phyloP scores from a whole-genome alignment of 2,888 invertebrate genomes.

The Pseudanteris insignis region DNA sequence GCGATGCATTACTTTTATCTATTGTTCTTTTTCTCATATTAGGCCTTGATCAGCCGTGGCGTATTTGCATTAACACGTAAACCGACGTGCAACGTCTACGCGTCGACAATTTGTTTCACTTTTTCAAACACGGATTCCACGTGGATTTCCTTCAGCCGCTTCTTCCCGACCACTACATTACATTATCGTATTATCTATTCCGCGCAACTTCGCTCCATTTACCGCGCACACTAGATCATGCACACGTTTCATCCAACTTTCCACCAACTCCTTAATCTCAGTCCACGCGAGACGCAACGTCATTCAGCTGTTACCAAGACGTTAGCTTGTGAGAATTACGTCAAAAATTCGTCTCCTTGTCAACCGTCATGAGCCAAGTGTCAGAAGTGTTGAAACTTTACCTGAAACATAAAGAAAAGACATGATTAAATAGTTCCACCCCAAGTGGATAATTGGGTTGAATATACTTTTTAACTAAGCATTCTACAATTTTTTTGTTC shows the following conservation, averaged over 20 bases:
- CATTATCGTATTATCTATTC: conserved; percentile 42
- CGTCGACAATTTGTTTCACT: conserved; percentile 21
- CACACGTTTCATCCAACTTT: conserved; percentile 34
- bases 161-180: conserved; percentile 30
- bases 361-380: no score
- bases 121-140: conserved; percentile 18
- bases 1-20: no score
- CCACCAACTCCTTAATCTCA: conserved; percentile 39
- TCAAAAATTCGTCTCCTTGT: no score
- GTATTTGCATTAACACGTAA: conserved; percentile 4
- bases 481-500: no score
- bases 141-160: conserved; percentile 10
- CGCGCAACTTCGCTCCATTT: conserved; percentile 39
- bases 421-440: no score
- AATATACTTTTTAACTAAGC: no score
- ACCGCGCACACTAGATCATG: conserved; percentile 36
- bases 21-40: conserved; percentile 1
- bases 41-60: conserved; percentile 1
- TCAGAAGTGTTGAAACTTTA: no score
- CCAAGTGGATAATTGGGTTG: no score
- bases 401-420: no score
- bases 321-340: no score
- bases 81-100: conserved; percentile 1
- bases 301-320: no score
- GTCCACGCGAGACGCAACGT: conserved; percentile 26